Base-by-base conservation (phyloP, 2,113 vertebrate species). In the Heterocephalus glaber region DNA sequence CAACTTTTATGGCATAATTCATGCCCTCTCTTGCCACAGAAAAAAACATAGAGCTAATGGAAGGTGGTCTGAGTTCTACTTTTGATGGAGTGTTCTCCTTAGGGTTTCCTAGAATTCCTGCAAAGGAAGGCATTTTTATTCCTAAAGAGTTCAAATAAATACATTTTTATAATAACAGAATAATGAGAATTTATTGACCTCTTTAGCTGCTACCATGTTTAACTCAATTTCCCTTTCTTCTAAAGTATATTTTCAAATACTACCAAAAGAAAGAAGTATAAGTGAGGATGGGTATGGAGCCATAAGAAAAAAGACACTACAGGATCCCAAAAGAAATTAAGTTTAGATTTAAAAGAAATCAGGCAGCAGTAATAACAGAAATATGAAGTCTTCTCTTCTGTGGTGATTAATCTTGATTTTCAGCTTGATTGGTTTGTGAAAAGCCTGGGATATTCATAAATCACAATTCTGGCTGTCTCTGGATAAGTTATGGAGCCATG, bases 71-170 rank as follows among this genome's bases (percentile, higher is more conserved):
- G 13, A 38, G 44, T 35, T 76, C 33, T 84, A 26, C 20, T 96
- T 76, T 87, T 61, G 66, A 33, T 11, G 12, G 86, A 5, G 30
- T 85, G 0, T 61, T 87, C 44, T 96, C 41, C 87, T 85, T 49
- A 5, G 28, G 2, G 8, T 49, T 82, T 95, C 85, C 77, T 94
- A 77, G 63, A 86, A 72, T 44, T 88, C 52, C 63, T 70, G 30
- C 92, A 85, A 92, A 86, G 63, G 44, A 94, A 95, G 30, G 11
- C 47, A 65, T 80, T 96, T 90, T 87, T 91, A 49, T 87, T 74
- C 33, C 38, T 65, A 92, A 7, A 89, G n/a, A 74, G 10, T 63
- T 87, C 76, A 91, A 88, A 88, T 92, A 80, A 90, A 66, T 83
- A 81, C 30, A 58, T 54, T 86, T 49, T 90, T 90, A 65, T 38